A percentile compares a stretch with the other conserved stretches of the same genome.
phyloP scores from a whole-genome alignment of 2,888 invertebrate species.

The Lamellibrachia columna region DNA sequence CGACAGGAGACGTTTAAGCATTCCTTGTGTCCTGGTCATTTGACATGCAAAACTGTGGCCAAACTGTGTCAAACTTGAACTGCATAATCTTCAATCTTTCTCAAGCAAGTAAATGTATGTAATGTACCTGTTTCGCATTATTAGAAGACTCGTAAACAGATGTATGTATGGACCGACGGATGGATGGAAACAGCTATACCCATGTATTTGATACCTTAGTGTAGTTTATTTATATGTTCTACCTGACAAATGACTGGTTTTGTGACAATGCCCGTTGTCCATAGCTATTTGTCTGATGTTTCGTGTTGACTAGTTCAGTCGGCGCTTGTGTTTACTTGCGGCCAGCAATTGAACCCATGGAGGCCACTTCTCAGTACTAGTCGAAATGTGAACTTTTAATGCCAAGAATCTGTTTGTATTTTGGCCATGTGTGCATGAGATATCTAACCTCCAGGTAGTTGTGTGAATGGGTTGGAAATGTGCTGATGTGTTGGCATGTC shows the following conservation, averaged over 20 bases:
- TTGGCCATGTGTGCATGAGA: neutral
- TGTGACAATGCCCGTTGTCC: neutral
- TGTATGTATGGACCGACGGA: neutral
- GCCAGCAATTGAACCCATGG: neutral
- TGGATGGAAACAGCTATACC: neutral
- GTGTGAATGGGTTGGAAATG: neutral
- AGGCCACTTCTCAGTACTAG: neutral
- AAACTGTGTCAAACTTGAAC: neutral
- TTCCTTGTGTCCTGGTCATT: neutral
- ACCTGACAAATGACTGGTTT: neutral
- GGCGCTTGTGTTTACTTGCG: neutral
- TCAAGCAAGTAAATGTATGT: neutral
- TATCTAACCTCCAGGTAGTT: neutral
- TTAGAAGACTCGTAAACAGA: neutral
- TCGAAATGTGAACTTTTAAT: neutral
- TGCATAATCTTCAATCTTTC: neutral
- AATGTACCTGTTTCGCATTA: neutral
- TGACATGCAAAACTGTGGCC: neutral
- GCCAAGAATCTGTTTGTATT: neutral
- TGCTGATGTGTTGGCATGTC: neutral
- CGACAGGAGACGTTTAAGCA: neutral
- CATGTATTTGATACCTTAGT: neutral
- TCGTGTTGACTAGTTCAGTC: neutral
- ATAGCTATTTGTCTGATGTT: conserved; percentile 8
- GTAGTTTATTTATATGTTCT: neutral